Percentiles rank a stretch among this genome's conserved stretches.
Conservation (phyloP, 2,113 vertebrate species). For the Colius striatus region DNA sequence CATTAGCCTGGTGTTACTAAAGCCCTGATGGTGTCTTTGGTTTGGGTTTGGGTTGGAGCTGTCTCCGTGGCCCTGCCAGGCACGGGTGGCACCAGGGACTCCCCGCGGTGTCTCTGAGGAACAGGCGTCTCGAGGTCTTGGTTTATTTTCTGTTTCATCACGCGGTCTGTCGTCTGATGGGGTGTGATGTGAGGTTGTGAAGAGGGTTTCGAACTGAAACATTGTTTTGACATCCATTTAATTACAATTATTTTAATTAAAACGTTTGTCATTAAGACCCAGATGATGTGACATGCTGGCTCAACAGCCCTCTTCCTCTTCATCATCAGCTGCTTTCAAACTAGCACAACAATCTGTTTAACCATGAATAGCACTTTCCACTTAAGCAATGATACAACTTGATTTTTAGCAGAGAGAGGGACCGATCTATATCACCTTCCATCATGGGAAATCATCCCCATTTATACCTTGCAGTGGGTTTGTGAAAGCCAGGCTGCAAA, state of each 20-base stretch:
- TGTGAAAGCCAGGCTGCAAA: not conserved
- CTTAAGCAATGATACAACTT: not conserved
- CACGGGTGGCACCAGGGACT: not conserved
- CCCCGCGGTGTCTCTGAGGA: not conserved
- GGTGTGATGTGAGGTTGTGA: conserved; percentile 48
- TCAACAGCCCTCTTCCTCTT: not conserved
- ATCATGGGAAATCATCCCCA: not conserved
- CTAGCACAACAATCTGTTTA: not conserved
- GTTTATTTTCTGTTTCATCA: conserved; percentile 26
- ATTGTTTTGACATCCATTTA: conserved; percentile 70
- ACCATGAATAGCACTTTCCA: not conserved
- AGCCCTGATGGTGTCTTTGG: not conserved
- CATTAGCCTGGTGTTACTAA: fast-evolving
- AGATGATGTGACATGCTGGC: not conserved
- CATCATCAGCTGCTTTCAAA: not conserved
- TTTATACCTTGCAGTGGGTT: not conserved
- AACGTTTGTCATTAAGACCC: conserved; percentile 17
- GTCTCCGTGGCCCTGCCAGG: not conserved
- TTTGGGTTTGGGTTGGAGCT: not conserved
- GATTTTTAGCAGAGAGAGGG: not conserved
- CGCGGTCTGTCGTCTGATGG: not conserved
- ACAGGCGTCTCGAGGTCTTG: not conserved
- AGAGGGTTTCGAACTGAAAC: not conserved
- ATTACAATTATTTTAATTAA: conserved; percentile 73
- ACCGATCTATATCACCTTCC: not conserved